Evolutionary conservation across 2,113 vertebrate genomes (phyloP), one percentile per base, ranked within the genome.

Genomic region (Ceyx margarethae): DNA sequence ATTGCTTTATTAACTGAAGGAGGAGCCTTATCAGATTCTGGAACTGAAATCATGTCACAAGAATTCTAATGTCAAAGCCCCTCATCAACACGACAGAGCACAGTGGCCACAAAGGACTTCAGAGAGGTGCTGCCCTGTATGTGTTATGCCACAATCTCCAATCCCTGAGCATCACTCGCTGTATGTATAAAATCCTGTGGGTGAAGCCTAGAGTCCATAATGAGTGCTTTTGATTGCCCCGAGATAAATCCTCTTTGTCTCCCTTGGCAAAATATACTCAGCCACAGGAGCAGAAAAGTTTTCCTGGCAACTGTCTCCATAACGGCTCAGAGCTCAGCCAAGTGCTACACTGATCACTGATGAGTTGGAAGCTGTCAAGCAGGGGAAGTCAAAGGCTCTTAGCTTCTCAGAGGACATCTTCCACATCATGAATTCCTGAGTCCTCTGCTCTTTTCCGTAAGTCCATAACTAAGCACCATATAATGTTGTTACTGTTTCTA

Each of bases 11-110:
- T 60, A 82, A 56, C 42, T 50, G 56, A 84, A 66, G 43, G 68
- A 68, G 40, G 12, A 86, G 13, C 4, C 0, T 0, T 13, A 14
- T 76, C 58, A 54, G 50, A 80, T 77, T 28, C 58, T 10, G 9
- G 53, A 82, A 33, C 45, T 68, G 58, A 81, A 79, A 37, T 73
- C 42, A 4, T 15, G 8, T 46, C 46, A 12, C 29, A 53, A 33
- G 17, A 85, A 79, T 43, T 17, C 20, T 51, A 61, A 65, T 22
- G 50, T 80, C 64, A 76, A 75, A 67, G 2, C 0, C 9, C 33
- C 48, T 61, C 11, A 5, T 13, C 1, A 4, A 25, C n/a, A 37
- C 53, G 62, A 68, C 0, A 0, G 31, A 65, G 33, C 1, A 1
- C 26, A 31, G 43, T 0, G 5, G n/a, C 72, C 40, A 23, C 13